phyloP scores from a whole-genome alignment of 1,140 invertebrate genomes.

The Pogonognathellus flavescens region DNA sequence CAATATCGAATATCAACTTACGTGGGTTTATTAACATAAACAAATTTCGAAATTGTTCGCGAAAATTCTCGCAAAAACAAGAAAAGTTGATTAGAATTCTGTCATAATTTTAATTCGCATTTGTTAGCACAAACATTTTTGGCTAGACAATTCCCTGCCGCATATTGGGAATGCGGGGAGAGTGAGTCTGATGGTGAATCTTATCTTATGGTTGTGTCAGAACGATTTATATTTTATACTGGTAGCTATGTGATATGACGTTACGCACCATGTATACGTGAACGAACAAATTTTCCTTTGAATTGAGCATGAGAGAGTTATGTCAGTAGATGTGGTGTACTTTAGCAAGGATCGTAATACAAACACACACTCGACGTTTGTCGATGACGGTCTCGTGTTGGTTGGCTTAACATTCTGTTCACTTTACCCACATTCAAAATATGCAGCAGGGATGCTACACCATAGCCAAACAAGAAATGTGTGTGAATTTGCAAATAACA shows the following conservation, averaged over 20 bases:
- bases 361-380: neutral
- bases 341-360: neutral
- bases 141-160: neutral
- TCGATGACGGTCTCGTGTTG: neutral
- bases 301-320: slow-evolving; percentile 37
- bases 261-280: slow-evolving; percentile 3
- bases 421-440: slow-evolving; percentile 12
- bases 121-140: too few relatives aligned
- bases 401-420: neutral
- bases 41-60: too few relatives aligned
- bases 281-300: slow-evolving; percentile 34
- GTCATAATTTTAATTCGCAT: too few relatives aligned
- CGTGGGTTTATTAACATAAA: too few relatives aligned
- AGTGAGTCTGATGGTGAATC: neutral
- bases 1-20: too few relatives aligned
- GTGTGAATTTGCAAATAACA: too few relatives aligned
- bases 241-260: neutral
- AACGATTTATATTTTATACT: neutral
- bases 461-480: too few relatives aligned
- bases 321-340: neutral
- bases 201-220: neutral
- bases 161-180: neutral
- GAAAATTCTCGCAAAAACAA: too few relatives aligned
- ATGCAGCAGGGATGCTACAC: neutral
- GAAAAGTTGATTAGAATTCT: too few relatives aligned